Percentiles rank a stretch among this genome's conserved stretches.
Evolutionary conservation across 2,797 vertebrate genomes (phyloP).

Genomic region (Bovichtus diacanthus): DNA sequence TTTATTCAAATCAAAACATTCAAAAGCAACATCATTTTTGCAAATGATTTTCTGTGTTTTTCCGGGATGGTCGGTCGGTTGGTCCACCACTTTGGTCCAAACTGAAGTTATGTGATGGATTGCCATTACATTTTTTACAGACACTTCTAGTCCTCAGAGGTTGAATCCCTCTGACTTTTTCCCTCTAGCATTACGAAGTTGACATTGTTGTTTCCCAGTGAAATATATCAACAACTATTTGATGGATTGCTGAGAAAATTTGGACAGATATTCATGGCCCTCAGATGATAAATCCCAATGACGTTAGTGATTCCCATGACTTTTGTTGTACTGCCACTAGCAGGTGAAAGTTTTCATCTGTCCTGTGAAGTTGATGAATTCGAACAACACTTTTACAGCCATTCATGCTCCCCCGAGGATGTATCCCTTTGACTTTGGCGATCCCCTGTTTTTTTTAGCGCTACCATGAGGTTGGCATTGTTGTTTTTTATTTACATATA

Average conservation of each 20-base stretch:
- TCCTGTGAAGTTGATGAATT: no score
- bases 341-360: no score
- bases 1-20: constrained; percentile 12
- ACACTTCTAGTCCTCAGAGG: background rate
- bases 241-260: no score
- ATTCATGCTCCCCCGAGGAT: background rate
- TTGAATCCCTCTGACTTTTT: no score
- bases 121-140: background rate
- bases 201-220: background rate
- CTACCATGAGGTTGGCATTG: background rate
- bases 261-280: no score
- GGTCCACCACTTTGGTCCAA: background rate
- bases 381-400: no score
- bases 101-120: background rate
- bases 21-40: background rate
- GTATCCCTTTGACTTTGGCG: background rate
- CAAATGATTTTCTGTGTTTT: background rate
- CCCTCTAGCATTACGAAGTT: no score
- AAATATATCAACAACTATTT: background rate
- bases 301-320: no score
- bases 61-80: background rate
- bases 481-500: background rate
- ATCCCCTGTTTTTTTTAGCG: background rate
- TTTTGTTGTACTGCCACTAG: no score
- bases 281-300: no score